Conservation (phyloP, 2,113 vertebrate genomes). For the Rattus norvegicus region GRCr8 NC_086032.1:65944501-65945000, state of each 20-base stretch:
- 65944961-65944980: neutral
- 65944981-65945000: neutral
- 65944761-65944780: neutral
- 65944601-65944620: neutral
- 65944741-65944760: neutral
- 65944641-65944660: neutral
- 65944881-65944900: neutral
- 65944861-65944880: neutral
- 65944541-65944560: neutral
- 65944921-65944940: neutral
- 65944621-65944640: neutral
- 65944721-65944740: neutral
- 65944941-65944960: neutral
- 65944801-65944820: neutral
- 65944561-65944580: slow-evolving; percentile 1
- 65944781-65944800: neutral
- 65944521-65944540: neutral
- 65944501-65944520: neutral
- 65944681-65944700: neutral
- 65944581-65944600: neutral
- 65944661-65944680: neutral
- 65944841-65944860: neutral
- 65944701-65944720: neutral
- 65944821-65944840: neutral
- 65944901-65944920: neutral